These are phyloP conservation scores for Agrotis segetum DNA, from an alignment of 2,888 invertebrate genomes.

Conservation along the genomic window DNA sequence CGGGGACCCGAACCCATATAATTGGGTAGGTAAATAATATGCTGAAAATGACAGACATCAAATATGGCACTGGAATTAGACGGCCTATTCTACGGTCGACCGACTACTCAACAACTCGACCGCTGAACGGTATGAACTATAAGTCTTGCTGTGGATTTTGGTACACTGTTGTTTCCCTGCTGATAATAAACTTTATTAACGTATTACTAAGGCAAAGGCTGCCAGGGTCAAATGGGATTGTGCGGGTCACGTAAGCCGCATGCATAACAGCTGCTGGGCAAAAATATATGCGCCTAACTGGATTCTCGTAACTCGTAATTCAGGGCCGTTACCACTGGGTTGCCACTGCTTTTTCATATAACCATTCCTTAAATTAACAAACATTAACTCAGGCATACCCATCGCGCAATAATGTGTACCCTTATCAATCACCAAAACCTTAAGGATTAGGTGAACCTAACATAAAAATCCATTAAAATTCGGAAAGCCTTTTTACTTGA, in stretches of 20 bases:
- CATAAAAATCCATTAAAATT: conserved; percentile 65
- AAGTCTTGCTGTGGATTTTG: not conserved
- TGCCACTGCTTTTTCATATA: conserved; percentile 1
- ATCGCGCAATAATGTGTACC: conserved; percentile 55
- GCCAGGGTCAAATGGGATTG: too few relatives aligned
- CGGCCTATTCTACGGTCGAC: conserved; percentile 1
- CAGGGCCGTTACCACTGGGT: too few relatives aligned
- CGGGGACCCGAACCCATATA: conserved; percentile 6
- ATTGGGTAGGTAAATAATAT: conserved; percentile 28
- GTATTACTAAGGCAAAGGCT: too few relatives aligned
- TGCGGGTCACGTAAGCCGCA: too few relatives aligned
- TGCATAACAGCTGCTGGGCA: too few relatives aligned
- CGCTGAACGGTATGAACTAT: not conserved
- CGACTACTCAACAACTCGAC: conserved; percentile 3
- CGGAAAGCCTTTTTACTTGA: conserved; percentile 46
- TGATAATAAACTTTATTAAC: not conserved
- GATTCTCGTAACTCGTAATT: too few relatives aligned
- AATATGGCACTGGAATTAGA: conserved; percentile 26
- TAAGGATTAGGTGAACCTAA: conserved; percentile 55
- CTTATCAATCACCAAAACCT: conserved; percentile 64
- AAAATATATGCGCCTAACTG: too few relatives aligned
- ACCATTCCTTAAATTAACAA: conserved; percentile 18
- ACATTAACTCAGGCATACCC: conserved; percentile 18
- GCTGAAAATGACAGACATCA: conserved; percentile 29
- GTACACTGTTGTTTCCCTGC: not conserved